Percentiles rank a stretch among this genome's conserved stretches.
These are phyloP conservation scores for Podarcis siculus DNA, from an alignment of 2,797 vertebrate genomes.

Conservation along the genomic window DNA sequence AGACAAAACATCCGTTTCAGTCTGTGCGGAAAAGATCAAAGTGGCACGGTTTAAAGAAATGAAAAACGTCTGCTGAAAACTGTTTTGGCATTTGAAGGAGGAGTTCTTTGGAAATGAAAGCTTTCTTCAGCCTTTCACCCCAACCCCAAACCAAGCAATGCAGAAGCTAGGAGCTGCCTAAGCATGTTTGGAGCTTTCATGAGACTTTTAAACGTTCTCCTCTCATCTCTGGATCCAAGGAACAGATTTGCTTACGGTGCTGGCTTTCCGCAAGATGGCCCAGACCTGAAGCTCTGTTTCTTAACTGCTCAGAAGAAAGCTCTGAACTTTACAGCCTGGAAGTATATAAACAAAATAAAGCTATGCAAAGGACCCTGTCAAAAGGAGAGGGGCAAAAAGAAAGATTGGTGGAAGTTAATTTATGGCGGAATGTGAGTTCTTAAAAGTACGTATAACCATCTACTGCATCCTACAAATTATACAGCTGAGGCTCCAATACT, in stretches of 20 bases:
- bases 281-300: constrained; percentile 5
- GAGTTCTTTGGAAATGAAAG: not conserved
- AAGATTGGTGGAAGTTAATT: constrained; percentile 17
- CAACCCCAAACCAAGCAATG: constrained; percentile 15
- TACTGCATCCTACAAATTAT: no score
- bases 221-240: constrained; percentile 3
- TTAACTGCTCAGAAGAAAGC: constrained; percentile 5
- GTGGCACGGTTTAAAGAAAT: not conserved
- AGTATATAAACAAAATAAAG: constrained; percentile 2
- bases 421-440: not conserved
- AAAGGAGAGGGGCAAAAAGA: constrained; percentile 1
- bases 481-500: not conserved
- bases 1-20: not conserved
- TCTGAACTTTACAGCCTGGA: not conserved
- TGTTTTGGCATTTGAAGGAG: not conserved
- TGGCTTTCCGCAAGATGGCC: constrained; percentile 3
- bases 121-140: not conserved
- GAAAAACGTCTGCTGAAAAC: not conserved
- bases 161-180: constrained; percentile 20
- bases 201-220: constrained; percentile 17
- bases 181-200: not conserved
- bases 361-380: not conserved
- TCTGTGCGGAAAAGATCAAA: not conserved
- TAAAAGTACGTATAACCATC: not conserved
- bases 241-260: constrained; percentile 21